phyloP scores from a whole-genome alignment of 2,113 vertebrate genomes.

The Syrrhaptes paradoxus region DNA sequence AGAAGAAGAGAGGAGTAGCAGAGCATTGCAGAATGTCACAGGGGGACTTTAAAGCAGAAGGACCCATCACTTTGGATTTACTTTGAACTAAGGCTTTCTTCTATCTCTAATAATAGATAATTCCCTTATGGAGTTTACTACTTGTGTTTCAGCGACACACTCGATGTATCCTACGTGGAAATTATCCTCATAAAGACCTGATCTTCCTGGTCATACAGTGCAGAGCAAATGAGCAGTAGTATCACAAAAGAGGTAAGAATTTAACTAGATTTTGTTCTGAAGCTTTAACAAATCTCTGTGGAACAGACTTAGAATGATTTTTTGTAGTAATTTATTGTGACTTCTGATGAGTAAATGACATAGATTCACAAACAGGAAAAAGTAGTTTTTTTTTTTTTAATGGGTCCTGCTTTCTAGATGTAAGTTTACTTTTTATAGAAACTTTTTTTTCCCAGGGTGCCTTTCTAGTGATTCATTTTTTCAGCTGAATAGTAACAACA shows the following conservation, averaged over 20 bases:
- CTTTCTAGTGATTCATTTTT: not conserved
- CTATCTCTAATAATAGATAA: not conserved
- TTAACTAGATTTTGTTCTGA: not conserved
- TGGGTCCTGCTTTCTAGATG: not conserved
- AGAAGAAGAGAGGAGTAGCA: not conserved
- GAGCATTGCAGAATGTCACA: not conserved
- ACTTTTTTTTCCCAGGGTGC: not conserved
- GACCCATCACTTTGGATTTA: not conserved
- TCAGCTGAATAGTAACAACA: not conserved
- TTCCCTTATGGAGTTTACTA: not conserved
- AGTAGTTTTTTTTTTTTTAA: not conserved
- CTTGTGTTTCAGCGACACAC: not conserved
- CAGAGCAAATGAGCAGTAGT: not conserved
- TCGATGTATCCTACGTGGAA: not conserved
- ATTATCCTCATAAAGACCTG: not conserved
- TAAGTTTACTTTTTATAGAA: not conserved
- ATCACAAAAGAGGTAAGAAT: not conserved
- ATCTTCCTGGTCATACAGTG: not conserved
- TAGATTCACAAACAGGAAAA: not conserved
- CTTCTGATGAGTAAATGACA: not conserved
- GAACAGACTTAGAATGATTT: not conserved
- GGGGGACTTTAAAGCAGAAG: not conserved
- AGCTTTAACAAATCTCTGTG: not conserved
- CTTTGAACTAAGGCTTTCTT: not conserved
- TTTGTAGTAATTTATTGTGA: not conserved